Base-by-base conservation (phyloP, 2,113 vertebrate genomes). In the Parotia lawesii region DNA sequence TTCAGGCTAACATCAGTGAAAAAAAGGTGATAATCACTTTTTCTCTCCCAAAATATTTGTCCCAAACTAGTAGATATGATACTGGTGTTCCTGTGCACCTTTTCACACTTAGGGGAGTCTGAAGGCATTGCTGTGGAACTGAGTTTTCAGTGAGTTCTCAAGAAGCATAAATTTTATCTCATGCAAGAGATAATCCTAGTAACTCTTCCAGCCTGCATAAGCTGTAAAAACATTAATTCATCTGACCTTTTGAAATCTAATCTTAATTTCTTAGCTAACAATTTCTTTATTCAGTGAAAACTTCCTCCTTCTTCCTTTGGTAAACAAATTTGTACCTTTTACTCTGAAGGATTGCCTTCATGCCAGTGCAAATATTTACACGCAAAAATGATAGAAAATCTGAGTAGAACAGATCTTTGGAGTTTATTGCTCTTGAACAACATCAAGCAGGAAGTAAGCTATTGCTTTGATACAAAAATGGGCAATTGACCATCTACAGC, bases 11-110 rank as follows among this genome's bases (percentile, higher is more conserved):
- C 6, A 27, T 0, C 5, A 50, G 10, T 42, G 17, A 15, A 67
- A n/a, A 48, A 54, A 40, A 12, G 1, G 19, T 47, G 11, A 33
- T 29, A 57, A 44, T 12, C 4, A 23, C 1, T 70, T 65, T 38
- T 69, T 33, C 2, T 53, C 4, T 66, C 15, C 8, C 4, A 29
- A 56, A 74, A 57, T 22, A 48, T 11, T 48, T 67, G 19, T 62
- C 3, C 9, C 7, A 72, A 20, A 53, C 8, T 20, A 57, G 18
- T 10, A 24, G 8, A 38, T 25, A 8, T 42, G 21, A 16, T 56
- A 35, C 1, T 15, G 1, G 4, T 62, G 2, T 57, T 14, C 6
- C 6, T 23, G 1, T 65, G 18, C 7, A 86, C 2, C 8, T 2
- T 75, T 53, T 85, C 13, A 29, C 8, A 9, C 14, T 38, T 45